Evolutionary conservation across 2,888 invertebrate species (phyloP).

Genomic region (Morpho deidamia): DNA sequence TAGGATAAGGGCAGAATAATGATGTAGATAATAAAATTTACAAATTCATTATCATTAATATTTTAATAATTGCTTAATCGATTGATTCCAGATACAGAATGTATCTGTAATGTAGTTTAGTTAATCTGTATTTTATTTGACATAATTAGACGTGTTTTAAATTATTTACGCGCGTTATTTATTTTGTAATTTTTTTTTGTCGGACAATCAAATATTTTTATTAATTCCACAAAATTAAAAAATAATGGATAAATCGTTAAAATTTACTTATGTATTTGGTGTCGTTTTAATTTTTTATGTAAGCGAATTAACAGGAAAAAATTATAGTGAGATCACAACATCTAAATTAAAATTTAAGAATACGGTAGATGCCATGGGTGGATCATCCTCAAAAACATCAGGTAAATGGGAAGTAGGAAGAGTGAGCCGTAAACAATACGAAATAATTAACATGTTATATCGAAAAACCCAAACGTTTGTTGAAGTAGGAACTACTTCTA

Average conservation of each 20-base stretch:
- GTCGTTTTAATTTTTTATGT: neutral
- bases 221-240: neutral
- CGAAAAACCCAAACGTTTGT: conserved; percentile 47
- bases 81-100: too few species aligned
- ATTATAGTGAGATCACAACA: neutral
- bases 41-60: too few species aligned
- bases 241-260: neutral
- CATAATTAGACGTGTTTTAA: too few species aligned
- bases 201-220: too few species aligned
- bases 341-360: neutral
- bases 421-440: conserved; percentile 49
- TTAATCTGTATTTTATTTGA: too few species aligned
- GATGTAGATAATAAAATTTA: too few species aligned
- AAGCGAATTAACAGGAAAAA: neutral
- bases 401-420: conserved; percentile 42
- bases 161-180: too few species aligned
- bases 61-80: too few species aligned
- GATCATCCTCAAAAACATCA: neutral
- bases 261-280: neutral
- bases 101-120: too few species aligned
- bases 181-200: too few species aligned
- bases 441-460: conserved; percentile 55
- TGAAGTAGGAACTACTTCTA: conserved; percentile 29
- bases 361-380: neutral
- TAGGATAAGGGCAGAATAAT: too few species aligned